Evolutionary conservation across 2,888 invertebrate species (phyloP).

Genomic region (Deroplatys truncata): DNA sequence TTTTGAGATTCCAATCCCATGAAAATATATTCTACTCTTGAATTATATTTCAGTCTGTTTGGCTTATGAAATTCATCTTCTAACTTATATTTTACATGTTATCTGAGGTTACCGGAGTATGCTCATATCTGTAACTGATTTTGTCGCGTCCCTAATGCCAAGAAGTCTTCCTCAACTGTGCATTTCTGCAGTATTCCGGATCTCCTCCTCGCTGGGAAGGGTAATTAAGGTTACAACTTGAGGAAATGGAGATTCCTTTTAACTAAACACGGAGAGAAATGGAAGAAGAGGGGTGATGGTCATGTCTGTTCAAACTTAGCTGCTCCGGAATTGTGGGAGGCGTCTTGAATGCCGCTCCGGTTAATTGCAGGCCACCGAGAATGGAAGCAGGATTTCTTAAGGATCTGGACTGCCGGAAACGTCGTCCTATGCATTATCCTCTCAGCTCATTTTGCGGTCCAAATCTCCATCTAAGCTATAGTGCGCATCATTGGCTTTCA

Average conservation of each 20-base stretch:
- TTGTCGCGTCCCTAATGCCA: neutral
- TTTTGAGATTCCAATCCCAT: no score
- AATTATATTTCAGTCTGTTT: no score
- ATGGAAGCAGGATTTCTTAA: neutral
- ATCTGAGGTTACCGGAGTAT: no score
- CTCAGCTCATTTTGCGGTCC: no score
- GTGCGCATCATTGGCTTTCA: no score
- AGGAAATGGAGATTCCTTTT: slow-evolving; percentile 12
- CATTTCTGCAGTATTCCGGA: neutral
- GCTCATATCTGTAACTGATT: neutral
- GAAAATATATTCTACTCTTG: no score
- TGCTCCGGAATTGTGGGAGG: neutral
- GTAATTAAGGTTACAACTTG: slow-evolving; percentile 5
- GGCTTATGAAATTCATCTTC: no score
- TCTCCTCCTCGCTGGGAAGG: neutral
- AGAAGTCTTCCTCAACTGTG: neutral
- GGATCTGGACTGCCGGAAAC: neutral
- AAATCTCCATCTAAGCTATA: no score
- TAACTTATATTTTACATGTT: no score
- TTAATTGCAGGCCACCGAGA: neutral
- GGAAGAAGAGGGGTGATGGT: neutral
- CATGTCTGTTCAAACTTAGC: slow-evolving; percentile 3
- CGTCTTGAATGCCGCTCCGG: neutral
- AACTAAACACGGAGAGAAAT: neutral
- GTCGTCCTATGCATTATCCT: neutral